Evolutionary conservation across 2,113 vertebrate genomes (phyloP), one percentile per base, ranked within the genome.

Genomic region (Channa maculata): DNA sequence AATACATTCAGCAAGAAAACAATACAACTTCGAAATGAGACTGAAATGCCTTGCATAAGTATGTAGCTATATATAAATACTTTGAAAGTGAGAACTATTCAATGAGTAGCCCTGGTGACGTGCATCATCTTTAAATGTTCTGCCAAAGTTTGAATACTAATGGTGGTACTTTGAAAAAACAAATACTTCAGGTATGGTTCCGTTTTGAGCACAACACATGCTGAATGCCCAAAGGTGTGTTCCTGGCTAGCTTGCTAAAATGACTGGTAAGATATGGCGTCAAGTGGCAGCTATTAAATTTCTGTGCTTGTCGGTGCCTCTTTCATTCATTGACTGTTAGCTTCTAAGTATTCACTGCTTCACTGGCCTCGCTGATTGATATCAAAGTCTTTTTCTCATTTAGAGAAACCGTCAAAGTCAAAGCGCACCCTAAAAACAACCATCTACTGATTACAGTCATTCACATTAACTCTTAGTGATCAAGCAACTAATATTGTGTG

Each of bases 401-500:
- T 83, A 51, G 68, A 67, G 72, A 36, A 82, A 68, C 46, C 84
- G 77, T 83, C 80, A 84, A 81, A 75, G 65, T 45, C 51, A 50
- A 85, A 83, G 57, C 58, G 41, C 59, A 44, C 36, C 46, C 39
- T 12, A 50, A 78, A 83, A 39, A 65, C 54, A 69, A 43, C 50
- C 24, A 62, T 77, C 52, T 51, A 59, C 75, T 78, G 75, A 85
- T 88, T 76, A 76, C 63, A 67, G 55, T 66, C 53, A 69, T 67
- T 80, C 83, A 71, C 88, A 81, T 81, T 70, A 75, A 79, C 77
- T 80, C 77, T 71, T 33, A 49, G 61, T 53, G 7, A 84, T 87
- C 78, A 70, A 75, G 85, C 79, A 64, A n/a, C 79, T 80, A 86
- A 87, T 84, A 73, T 59, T 69, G 65, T 75, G 82, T 74, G 62